Percentiles rank a stretch among this genome's conserved stretches.
Conservation (phyloP, 1,140 invertebrate genomes). For the Macrostomum lignano region DNA sequence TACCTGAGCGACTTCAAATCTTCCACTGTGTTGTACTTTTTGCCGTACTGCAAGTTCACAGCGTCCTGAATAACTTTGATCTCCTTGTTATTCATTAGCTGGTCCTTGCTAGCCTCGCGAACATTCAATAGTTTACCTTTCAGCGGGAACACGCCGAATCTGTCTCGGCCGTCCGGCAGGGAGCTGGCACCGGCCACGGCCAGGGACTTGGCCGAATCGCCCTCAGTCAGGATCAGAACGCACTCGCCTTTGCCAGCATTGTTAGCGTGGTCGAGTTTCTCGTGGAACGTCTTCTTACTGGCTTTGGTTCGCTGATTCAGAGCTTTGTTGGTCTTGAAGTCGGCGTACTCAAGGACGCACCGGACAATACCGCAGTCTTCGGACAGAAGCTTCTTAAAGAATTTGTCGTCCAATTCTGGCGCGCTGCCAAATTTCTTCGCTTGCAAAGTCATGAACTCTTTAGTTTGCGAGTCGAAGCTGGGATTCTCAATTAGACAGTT, state of each 20-base stretch:
- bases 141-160: constrained; percentile 83
- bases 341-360: too few relatives aligned
- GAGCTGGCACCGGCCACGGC: constrained; percentile 52
- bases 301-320: too few relatives aligned
- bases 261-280: constrained; percentile 95
- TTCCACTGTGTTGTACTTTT: constrained; percentile 60
- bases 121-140: constrained; percentile 93
- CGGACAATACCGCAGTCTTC: too few relatives aligned
- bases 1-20: constrained; percentile 72
- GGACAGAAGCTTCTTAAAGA: too few relatives aligned
- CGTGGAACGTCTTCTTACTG: too few relatives aligned
- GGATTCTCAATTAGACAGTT: constrained; percentile 97
- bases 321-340: too few relatives aligned
- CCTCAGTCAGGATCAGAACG: constrained; percentile 79
- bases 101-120: constrained; percentile 80
- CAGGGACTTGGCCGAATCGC: constrained; percentile 94
- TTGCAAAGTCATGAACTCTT: constrained; percentile 90
- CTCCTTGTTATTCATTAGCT: constrained; percentile 82
- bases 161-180: constrained; percentile 73
- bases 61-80: constrained; percentile 92
- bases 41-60: constrained; percentile 65
- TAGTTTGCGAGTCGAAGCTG: constrained; percentile 96
- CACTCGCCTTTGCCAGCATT: constrained; percentile 71
- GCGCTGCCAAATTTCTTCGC: constrained; percentile 82
- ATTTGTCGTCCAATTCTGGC: constrained; percentile 62